Base-by-base conservation (phyloP, 2,888 invertebrate species). In the Pyralis farinalis region DNA sequence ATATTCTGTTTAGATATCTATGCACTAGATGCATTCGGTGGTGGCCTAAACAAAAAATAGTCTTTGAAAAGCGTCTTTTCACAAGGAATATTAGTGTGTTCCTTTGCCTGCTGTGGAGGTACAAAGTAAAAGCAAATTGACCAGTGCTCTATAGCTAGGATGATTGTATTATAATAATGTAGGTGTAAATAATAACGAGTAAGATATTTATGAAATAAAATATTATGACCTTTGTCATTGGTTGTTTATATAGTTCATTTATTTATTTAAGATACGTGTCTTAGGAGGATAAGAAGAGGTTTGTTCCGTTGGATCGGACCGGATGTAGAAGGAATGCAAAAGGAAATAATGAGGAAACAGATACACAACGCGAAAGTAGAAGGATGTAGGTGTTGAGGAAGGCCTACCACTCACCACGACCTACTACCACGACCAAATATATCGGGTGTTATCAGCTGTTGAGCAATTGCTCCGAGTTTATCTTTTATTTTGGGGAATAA, bases 11-110 rank as follows among this genome's bases (percentile, higher is more conserved):
- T 48, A 66, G 86, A 44, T 83, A 79, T 44, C 55, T 88, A 21
- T 79, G 85, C 51, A 85, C 84, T 1, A 66, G 79, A 39, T 85
- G 83, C 49, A 73, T 86, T 42, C 73, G 71, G 55, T 85, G 87
- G 82, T 80, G 79, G 77, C 79, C 84, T 0, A 78, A 70, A 47
- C 74, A 84, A 43, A 78, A 71, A 48, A 42, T 76, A 32, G 58
- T 76, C 39, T 76, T 78, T 29, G 84, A 87, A 52, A 81, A 82
- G 49, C 71, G 66, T 55, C 55, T 85, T 5, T 74, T 84, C 43
- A 76, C 66, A 57, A 73, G 72, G 51, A 77, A 81, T 48, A 59
- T 78, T 37, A 78, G 71, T 51, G 60, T 83, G 34, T 70, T 79
- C 43, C 53, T 82, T 40, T 83, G 78, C 58, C 67, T 86, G 38